Base-by-base conservation (phyloP, 2,113 vertebrate species). In the Passer montanus region DNA sequence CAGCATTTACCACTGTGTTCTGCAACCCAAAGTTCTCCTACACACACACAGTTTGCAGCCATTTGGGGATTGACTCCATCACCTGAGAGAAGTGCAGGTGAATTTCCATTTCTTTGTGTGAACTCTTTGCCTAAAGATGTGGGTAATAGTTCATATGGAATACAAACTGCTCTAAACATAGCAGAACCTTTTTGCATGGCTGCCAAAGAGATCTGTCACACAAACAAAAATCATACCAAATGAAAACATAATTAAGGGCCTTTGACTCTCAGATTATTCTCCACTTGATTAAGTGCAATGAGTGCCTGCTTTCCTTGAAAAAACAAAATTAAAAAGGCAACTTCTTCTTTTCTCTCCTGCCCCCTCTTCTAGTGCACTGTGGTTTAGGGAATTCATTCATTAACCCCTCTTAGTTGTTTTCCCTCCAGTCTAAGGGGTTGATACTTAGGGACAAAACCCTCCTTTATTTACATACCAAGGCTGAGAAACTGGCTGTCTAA, bases 1-100 rank as follows among this genome's bases (percentile, higher is more conserved):
- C 97, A 98, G 97, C 97, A 85, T 58, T 89, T 95, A 85, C 76
- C 52, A 8, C 33, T 81, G 77, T 82, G 74, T 79, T 90, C 94
- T 93, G 95, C 83, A 92, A 91, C 88, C 95, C 90, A 72, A 60
- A 90, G 62, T 96, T 97, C 91, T 98, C 27, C 3, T 79, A 81
- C 43, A 37, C 69, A 78, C 73, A 78, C 22, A 26, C 37, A 47
- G 89, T 95, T 88, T 43, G 49, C 53, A 84, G 89, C 33, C 94
- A 30, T 59, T 93, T 91, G 90, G 86, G 81, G 76, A 95, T 94
- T 97, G 97, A 96, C 91, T 73, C 84, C 85, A 92, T 93, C 86
- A 95, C 90, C 79, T 87, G n/a, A 46, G 47, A 87, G 56, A 73
- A 84, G 53, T 11, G 22, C 58, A 94, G 89, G 94, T 96, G 95